Evolutionary conservation across 2,113 vertebrate species (phyloP), one percentile per base, ranked within the genome.

Genomic region (Smithornis capensis): DNA sequence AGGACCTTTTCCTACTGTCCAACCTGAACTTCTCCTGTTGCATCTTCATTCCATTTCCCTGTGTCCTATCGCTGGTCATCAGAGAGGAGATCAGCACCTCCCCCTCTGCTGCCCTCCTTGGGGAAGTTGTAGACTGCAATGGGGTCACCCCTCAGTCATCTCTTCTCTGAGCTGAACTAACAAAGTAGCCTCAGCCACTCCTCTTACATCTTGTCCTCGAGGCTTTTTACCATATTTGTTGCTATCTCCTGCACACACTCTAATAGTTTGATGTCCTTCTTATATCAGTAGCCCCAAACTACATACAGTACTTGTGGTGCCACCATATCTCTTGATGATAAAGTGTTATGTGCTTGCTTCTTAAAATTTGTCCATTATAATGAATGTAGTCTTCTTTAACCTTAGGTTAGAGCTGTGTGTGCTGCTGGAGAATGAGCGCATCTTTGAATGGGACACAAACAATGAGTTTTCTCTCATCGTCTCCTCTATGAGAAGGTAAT

Each of bases 401-500:
- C 37, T 38, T 57, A 88, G 90, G 49, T 67, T 90, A 81, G 90
- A 94, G 35, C 77, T 97, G 29, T 94, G 40, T 37, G 45, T 78
- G 67, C 60, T 96, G 63, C 73, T 96, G 81, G 87, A 94, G 68
- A 97, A 96, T 4, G 83, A 95, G 57, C n/a, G 64, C 49, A 79
- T 95, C 63, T 96, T 88, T 69, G 93, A 96, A 92, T 49, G 49
- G 29, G 50, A 92, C 50, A 68, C 19, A 74, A 76, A 69, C 13
- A 2, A 42, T n/a, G 47, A 88, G 3, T 40, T 73, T 81, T 82
- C 37, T 74, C 89, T 83, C 49, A 18, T 75, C 45, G 53, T 33
- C 90, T 96, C 12, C 75, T 59, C 27, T 96, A 53, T 70, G 82
- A 96, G 59, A 96, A 97, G 87, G 92, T 96, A 93, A 57, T 13